A percentile compares a stretch with the other conserved stretches of the same genome.
Conservation (phyloP, 2,113 vertebrate species). For the Muntiacus muntjak region DNA sequence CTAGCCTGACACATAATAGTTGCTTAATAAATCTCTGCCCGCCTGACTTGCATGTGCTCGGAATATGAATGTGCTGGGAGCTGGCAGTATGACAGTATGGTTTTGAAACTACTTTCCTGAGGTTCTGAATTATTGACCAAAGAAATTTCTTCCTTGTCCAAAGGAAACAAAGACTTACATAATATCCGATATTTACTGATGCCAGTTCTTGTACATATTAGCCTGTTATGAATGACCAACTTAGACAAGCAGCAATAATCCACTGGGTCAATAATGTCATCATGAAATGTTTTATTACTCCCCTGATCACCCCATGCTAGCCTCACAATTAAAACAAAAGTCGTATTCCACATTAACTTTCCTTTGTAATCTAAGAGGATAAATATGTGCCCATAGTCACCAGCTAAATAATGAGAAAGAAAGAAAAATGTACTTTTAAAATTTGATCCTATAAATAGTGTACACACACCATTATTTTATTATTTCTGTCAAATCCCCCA, state of each 20-base stretch:
- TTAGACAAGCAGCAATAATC: background rate
- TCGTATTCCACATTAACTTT: background rate
- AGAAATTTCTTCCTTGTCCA: background rate
- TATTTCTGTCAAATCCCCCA: background rate
- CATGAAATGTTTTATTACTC: background rate
- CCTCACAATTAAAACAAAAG: background rate
- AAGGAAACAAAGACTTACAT: background rate
- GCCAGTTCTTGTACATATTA: background rate
- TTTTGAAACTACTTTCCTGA: background rate
- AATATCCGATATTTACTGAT: background rate
- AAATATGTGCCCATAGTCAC: background rate
- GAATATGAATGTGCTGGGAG: background rate
- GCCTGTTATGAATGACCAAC: background rate
- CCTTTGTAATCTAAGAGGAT: background rate
- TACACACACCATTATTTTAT: background rate
- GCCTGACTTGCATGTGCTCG: background rate
- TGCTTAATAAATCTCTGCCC: background rate
- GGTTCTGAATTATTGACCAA: background rate
- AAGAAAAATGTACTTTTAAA: background rate
- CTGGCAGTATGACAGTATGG: background rate
- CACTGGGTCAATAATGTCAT: background rate
- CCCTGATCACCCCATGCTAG: background rate
- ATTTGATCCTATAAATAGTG: background rate
- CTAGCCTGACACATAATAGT: background rate
- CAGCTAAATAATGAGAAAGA: background rate